A percentile compares a stretch with the other conserved stretches of the same genome.
phyloP scores from a whole-genome alignment of 1,140 invertebrate genomes.

The Holotrichia oblita region DNA sequence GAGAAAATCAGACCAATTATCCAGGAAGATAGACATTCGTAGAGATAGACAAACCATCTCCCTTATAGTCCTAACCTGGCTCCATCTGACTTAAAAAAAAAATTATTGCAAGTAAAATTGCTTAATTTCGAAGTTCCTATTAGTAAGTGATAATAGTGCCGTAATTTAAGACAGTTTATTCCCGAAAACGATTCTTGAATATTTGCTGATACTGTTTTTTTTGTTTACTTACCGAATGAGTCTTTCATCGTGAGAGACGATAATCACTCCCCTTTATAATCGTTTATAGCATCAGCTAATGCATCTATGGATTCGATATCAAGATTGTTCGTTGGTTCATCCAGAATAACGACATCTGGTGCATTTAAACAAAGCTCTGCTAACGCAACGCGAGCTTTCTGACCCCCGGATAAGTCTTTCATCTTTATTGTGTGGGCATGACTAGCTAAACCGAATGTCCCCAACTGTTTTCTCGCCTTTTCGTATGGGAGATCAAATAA shows the following conservation, averaged over 20 bases:
- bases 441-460: slow-evolving; percentile 93
- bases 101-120: too few species aligned
- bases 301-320: slow-evolving; percentile 99
- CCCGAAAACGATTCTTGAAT: background rate
- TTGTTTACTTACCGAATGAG: slow-evolving; percentile 74
- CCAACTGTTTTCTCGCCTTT: slow-evolving; percentile 93
- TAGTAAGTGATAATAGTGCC: too few species aligned
- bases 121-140: too few species aligned
- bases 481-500: slow-evolving; percentile 95
- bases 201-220: slow-evolving; percentile 41
- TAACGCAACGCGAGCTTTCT: slow-evolving; percentile 95
- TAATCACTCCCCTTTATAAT: slow-evolving; percentile 97
- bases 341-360: slow-evolving; percentile 96
- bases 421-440: slow-evolving; percentile 98
- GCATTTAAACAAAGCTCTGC: slow-evolving; percentile 93
- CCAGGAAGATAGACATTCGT: too few species aligned
- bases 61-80: too few species aligned
- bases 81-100: too few species aligned
- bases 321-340: slow-evolving; percentile 98
- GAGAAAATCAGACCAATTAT: too few species aligned
- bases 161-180: too few species aligned
- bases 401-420: slow-evolving; percentile 97
- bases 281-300: slow-evolving; percentile 96
- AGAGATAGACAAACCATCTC: too few species aligned
- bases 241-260: slow-evolving; percentile 99